Base-by-base conservation (phyloP, 2,113 vertebrate species). In the Anguilla rostrata region DNA sequence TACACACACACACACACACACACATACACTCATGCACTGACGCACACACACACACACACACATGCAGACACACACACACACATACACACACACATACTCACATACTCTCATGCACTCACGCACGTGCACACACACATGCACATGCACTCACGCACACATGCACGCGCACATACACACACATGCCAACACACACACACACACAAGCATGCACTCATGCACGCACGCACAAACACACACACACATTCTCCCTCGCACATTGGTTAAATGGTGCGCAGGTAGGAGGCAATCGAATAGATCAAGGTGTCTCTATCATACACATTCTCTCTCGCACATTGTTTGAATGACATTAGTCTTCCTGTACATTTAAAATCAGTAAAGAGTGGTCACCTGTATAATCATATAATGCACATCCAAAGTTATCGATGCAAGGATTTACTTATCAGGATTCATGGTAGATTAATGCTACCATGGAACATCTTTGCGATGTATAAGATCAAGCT, bases 311-410 rank as follows among this genome's bases (percentile, higher is more conserved):
- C 34, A 34, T 34, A 34, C 34, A 34, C 34, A 88, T 84, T 86
- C 87, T 22, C 66, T 86, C 63, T 78, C 22, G 16, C 81, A 56
- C 34, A 57, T 16, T 57, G 40, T 12, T 14, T 0, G 60, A 29
- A 84, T n/a, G 79, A 53, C 83, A 85, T 86, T 84, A 53, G 39
- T 40, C 78, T 34, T 80, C 8, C 39, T 6, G 49, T 34, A 43
- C 11, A 71, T 78, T 75, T 14, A 26, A 3, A n/a, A 87, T 84
- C 26, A 78, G 87, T 15, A 81, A 16, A 39, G 49, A 12, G 60
- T 75, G 8, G 5, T 75, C 71, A 34, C n/a, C 34, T n/a, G 71
- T 75, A 14, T 34, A 75, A 26, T 66, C 22, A 66, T 26, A 22
- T 26, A 66, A 66, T 66, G 5, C 26, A 53, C 49, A 53, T 53